Conservation (phyloP, 2,113 vertebrate genomes). For the Psittacula cyanocephala region DNA sequence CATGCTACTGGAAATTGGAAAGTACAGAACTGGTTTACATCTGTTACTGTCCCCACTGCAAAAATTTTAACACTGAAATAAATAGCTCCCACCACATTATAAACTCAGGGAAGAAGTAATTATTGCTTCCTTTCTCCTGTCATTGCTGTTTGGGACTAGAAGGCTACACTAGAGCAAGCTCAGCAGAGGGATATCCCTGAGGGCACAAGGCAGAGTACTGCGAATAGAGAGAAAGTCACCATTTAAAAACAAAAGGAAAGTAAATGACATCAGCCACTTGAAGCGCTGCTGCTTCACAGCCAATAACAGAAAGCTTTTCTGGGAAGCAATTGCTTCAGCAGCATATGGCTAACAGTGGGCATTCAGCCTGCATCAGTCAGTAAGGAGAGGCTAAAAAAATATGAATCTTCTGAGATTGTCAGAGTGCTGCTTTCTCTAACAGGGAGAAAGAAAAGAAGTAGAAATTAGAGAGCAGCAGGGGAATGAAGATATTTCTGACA, state of each 20-base stretch:
- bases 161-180: background rate
- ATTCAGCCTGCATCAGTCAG: slow-evolving; percentile 4
- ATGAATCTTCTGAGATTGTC: background rate
- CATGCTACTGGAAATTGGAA: background rate
- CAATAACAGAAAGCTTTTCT: background rate
- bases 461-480: background rate
- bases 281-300: background rate
- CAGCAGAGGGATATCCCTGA: background rate
- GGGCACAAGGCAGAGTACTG: background rate
- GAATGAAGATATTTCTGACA: background rate
- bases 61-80: background rate
- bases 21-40: background rate
- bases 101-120: background rate
- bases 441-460: background rate
- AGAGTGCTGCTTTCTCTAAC: background rate
- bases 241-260: background rate
- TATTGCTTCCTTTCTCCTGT: background rate
- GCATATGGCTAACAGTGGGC: slow-evolving; percentile 20
- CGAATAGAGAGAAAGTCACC: background rate
- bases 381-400: background rate
- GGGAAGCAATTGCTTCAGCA: slow-evolving; percentile 11
- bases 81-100: background rate
- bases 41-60: background rate
- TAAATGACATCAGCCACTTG: background rate
- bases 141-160: background rate